These are phyloP conservation scores for Sycophaga agraensis DNA, from an alignment of 1,140 invertebrate genomes.

Conservation along the genomic window DNA sequence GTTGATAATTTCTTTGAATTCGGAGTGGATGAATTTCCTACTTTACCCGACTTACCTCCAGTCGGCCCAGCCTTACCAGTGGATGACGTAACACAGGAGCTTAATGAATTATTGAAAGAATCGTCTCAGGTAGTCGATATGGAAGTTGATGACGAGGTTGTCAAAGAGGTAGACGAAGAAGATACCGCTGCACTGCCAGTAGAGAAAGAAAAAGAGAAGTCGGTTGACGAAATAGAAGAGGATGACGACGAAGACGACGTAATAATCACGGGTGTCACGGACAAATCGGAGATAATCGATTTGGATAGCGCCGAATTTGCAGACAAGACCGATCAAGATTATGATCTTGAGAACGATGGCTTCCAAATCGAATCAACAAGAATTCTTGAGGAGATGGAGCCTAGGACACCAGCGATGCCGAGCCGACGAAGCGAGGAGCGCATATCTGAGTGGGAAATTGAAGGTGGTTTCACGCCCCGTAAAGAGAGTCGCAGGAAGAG, in stretches of 20 bases:
- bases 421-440: not conserved
- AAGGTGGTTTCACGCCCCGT: conserved; percentile 54
- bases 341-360: conserved; percentile 21
- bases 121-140: too few species aligned
- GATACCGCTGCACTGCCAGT: not conserved
- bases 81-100: too few species aligned
- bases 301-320: conserved; percentile 32
- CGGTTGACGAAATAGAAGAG: not conserved
- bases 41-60: too few species aligned
- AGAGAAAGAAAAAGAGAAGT: not conserved
- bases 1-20: too few species aligned
- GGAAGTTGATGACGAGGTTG: not conserved
- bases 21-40: too few species aligned
- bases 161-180: not conserved
- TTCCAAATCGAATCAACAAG: conserved; percentile 6
- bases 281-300: conserved; percentile 21
- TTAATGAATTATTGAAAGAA: too few species aligned
- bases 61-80: too few species aligned
- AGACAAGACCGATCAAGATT: conserved; percentile 36
- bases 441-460: conserved; percentile 45
- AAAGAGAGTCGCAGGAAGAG: conserved; percentile 53
- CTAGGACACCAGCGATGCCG: not conserved
- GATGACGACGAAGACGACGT: not conserved
- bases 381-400: too few species aligned
- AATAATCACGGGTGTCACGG: not conserved